Evolutionary conservation across 2,797 vertebrate species (phyloP), one percentile per base, ranked within the genome.

Genomic region (Poecile montanus): DNA sequence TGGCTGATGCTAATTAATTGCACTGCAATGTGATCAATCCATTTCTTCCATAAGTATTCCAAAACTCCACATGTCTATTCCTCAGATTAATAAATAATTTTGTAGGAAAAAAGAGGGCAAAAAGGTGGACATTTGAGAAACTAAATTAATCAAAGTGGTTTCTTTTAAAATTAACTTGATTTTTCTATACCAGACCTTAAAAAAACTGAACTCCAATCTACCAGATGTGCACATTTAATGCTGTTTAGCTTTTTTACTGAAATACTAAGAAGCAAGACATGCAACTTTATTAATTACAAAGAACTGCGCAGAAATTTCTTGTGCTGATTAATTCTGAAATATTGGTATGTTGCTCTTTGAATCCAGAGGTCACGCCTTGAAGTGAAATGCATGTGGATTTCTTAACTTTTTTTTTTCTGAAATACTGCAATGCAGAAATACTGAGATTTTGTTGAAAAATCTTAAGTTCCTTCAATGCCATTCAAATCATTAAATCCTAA

Each of bases 21-120:
- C 29, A 54, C 20, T 58, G 13, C 23, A 81, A 51, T 56, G 14
- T 23, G 25, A 66, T 84, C 10, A 57, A 11, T 32, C 23, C 1
- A 36, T 67, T 87, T 87, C 53, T 66, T 83, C 29, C 32, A 85
- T 36, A 73, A 79, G 19, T 48, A 58, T 89, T 88, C 38, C 38
- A 40, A 40, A 40, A 40, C 38, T 13, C 38, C 38, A 19, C 38
- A 19, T 47, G 6, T 17, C 23, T 36, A 80, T 30, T 44, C 14
- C 10, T 58, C 72, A 15, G 11, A 65, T 44, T 80, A 36, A 58
- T 60, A 71, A 57, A 62, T 30, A 62, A 48, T 42, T 48, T 79
- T 10, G 5, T 18, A 54, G 27, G 18, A 18, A 36, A 75, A 71
- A 30, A 68, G 4, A 7, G 5, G 6, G 2, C 3, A 16, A 13